phyloP scores from a whole-genome alignment of 2,888 invertebrate genomes.

The Anaspis maculata region DNA sequence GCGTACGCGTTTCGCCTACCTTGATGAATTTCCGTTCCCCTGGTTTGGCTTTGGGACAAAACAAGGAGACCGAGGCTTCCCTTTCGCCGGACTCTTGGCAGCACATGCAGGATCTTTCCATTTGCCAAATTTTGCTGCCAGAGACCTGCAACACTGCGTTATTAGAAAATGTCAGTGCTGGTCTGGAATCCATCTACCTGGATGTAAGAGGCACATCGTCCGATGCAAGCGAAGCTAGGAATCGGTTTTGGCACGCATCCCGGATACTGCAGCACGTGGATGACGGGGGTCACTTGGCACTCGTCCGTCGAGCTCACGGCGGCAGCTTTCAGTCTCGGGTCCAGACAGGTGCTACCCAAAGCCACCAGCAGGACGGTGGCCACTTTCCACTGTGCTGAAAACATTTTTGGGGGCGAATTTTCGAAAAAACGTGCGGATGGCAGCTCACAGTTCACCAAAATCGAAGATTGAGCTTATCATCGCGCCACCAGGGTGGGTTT shows the following conservation, averaged over 20 bases:
- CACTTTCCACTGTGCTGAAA: conserved; percentile 21
- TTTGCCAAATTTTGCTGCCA: conserved; percentile 93
- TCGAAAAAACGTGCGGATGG: no score
- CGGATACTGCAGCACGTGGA: conserved; percentile 83
- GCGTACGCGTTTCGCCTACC: no score
- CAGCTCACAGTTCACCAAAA: no score
- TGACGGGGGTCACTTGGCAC: conserved; percentile 85
- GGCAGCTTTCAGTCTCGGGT: conserved; percentile 30
- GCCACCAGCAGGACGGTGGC: conserved; percentile 24
- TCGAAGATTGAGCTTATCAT: no score
- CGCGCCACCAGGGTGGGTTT: no score
- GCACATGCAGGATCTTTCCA: conserved; percentile 92
- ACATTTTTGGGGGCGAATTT: no score
- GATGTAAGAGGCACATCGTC: conserved; percentile 83
- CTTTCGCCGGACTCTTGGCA: conserved; percentile 91
- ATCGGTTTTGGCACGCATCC: conserved; percentile 90
- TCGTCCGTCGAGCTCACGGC: conserved; percentile 55
- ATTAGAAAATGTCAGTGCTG: conserved; percentile 1
- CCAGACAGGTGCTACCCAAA: conserved; percentile 36
- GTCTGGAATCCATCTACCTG: conserved; percentile 53
- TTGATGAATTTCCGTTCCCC: conserved; percentile 80
- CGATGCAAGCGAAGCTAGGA: conserved; percentile 87
- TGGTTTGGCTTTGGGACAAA: conserved; percentile 81
- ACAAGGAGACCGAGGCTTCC: conserved; percentile 79
- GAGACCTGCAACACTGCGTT: conserved; percentile 59